Evolutionary conservation across 2,113 vertebrate genomes (phyloP).

Genomic region (Corythornis cristatus): DNA sequence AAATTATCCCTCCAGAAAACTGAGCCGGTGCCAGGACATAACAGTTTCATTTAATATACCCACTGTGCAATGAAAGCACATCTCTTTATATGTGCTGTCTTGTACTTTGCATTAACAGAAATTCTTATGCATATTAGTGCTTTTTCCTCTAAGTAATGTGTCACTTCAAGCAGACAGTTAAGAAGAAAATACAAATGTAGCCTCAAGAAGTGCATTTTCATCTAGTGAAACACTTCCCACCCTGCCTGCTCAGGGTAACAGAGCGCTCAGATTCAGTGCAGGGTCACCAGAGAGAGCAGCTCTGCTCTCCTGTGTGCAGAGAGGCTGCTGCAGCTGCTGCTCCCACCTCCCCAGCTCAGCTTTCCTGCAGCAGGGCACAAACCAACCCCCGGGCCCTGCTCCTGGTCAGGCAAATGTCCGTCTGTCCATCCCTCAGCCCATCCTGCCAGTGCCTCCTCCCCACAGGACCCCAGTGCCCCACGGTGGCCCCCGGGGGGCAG

Average conservation of each 20-base stretch:
- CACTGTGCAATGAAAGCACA: background rate
- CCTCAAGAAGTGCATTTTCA: background rate
- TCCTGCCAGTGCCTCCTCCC: background rate
- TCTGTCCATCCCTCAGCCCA: background rate
- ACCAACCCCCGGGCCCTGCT: background rate
- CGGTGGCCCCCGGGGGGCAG: background rate
- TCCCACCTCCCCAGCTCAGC: background rate
- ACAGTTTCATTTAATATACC: background rate
- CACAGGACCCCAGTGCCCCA: accelerated
- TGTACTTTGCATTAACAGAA: background rate
- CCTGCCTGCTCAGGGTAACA: background rate
- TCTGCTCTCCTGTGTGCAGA: background rate
- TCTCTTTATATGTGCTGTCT: background rate
- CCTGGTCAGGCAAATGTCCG: accelerated
- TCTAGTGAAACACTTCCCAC: accelerated
- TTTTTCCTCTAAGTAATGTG: background rate
- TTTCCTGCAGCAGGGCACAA: background rate
- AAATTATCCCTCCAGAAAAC: constrained; percentile 12
- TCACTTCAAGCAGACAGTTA: background rate
- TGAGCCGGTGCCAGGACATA: background rate
- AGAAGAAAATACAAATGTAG: background rate
- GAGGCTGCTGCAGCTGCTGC: background rate
- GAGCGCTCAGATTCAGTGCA: background rate
- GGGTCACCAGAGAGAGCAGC: background rate
- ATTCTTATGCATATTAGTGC: background rate